Percentiles rank a stretch among this genome's conserved stretches.
Evolutionary conservation across 2,113 vertebrate species (phyloP).

Genomic region (Calyptommatus sinebrachiatus): DNA sequence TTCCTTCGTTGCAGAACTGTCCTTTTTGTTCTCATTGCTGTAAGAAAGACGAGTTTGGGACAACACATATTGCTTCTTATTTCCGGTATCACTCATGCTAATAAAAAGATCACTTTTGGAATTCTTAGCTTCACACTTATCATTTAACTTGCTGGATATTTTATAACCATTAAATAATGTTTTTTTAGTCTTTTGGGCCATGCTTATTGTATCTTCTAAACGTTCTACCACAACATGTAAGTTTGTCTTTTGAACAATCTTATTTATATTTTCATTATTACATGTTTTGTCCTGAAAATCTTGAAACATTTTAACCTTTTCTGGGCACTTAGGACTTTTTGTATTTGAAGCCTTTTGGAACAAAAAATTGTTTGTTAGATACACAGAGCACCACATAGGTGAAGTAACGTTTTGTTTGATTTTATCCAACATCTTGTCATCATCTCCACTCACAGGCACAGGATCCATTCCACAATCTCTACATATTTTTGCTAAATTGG

Average conservation of each 20-base stretch:
- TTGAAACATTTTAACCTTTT: slow-evolving; percentile 49
- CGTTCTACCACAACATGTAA: slow-evolving; percentile 76
- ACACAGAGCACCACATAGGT: slow-evolving; percentile 85
- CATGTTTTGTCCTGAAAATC: slow-evolving; percentile 54
- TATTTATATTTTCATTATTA: slow-evolving; percentile 62
- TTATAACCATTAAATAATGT: slow-evolving; percentile 58
- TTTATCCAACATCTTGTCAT: slow-evolving; percentile 63
- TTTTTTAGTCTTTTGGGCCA: slow-evolving; percentile 57
- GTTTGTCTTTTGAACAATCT: slow-evolving; percentile 71
- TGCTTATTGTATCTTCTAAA: slow-evolving; percentile 74
- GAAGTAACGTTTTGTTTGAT: slow-evolving; percentile 83
- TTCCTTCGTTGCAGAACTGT: slow-evolving; percentile 36
- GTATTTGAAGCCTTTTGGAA: slow-evolving; percentile 67
- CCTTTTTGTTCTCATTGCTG: slow-evolving; percentile 52
- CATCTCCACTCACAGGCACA: slow-evolving; percentile 48
- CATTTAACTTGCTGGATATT: slow-evolving; percentile 63
- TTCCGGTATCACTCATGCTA: slow-evolving; percentile 46
- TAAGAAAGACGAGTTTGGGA: slow-evolving; percentile 39
- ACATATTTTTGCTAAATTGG: slow-evolving; percentile 28
- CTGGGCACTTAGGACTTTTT: slow-evolving; percentile 56
- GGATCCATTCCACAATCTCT: slow-evolving; percentile 31
- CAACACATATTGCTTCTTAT: slow-evolving; percentile 54
- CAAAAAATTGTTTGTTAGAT: slow-evolving; percentile 84
- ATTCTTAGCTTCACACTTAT: slow-evolving; percentile 48
- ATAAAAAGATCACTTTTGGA: slow-evolving; percentile 45